Conservation (phyloP, 1,140 invertebrate species). For the Panulirus ornatus region DNA sequence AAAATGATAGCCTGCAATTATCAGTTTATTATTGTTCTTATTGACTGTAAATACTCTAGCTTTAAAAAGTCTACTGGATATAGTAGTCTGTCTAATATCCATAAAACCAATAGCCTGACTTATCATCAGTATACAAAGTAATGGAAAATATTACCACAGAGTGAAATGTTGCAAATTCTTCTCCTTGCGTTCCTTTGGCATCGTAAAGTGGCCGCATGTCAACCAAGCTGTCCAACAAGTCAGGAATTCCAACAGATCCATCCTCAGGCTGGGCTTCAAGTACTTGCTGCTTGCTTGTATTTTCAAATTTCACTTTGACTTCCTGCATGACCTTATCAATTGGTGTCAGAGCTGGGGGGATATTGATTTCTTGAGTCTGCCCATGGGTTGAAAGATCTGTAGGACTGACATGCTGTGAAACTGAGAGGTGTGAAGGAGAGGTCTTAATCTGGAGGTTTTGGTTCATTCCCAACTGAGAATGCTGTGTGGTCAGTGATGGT, state of each 20-base stretch:
- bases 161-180: constrained; percentile 46
- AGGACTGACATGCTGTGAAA: not conserved
- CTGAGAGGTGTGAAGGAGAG: not conserved
- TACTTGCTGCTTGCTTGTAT: not conserved
- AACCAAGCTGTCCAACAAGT: constrained; percentile 45
- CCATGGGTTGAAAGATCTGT: constrained; percentile 13
- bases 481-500: not conserved
- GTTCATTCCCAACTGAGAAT: not conserved
- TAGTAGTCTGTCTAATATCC: too few species aligned
- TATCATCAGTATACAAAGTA: not conserved
- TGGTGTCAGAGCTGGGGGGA: not conserved
- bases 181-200: constrained; percentile 25
- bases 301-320: constrained; percentile 25
- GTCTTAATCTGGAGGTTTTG: not conserved
- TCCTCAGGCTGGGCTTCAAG: not conserved
- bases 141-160: constrained; percentile 32
- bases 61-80: too few species aligned
- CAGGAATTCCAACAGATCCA: constrained; percentile 49
- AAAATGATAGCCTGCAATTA: too few species aligned
- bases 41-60: too few species aligned
- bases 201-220: constrained; percentile 40
- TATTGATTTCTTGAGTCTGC: not conserved
- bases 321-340: constrained; percentile 45
- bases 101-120: not conserved
- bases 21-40: too few species aligned